These are phyloP conservation scores for Phengaris alcon DNA, from an alignment of 2,888 invertebrate species.

Conservation along the genomic window DNA sequence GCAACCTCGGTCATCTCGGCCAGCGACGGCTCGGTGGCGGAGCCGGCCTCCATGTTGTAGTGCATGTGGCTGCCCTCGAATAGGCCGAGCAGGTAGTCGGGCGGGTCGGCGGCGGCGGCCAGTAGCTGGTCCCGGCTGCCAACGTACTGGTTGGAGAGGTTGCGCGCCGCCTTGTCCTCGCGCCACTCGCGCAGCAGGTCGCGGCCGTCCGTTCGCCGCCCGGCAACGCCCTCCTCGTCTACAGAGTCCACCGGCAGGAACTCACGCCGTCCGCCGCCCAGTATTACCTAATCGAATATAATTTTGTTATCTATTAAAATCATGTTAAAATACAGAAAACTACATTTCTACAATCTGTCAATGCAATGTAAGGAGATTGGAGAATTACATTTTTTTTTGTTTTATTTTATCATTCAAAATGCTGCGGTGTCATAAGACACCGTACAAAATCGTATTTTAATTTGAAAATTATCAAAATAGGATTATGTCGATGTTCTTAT, in stretches of 20 bases:
- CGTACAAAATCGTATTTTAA: not conserved
- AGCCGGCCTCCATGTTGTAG: slow-evolving; percentile 81
- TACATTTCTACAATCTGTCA: too few relatives aligned
- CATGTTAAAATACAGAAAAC: too few relatives aligned
- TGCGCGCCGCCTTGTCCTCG: slow-evolving; percentile 56
- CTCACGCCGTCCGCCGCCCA: slow-evolving; percentile 85
- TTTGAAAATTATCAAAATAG: not conserved
- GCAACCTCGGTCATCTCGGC: slow-evolving; percentile 68
- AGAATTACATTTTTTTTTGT: too few relatives aligned
- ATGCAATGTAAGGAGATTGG: too few relatives aligned
- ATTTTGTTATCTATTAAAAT: too few relatives aligned
- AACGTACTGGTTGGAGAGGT: slow-evolving; percentile 68
- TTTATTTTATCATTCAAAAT: too few relatives aligned
- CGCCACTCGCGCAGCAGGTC: slow-evolving; percentile 85
- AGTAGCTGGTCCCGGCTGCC: slow-evolving; percentile 80
- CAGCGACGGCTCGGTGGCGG: slow-evolving; percentile 52
- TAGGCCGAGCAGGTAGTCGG: slow-evolving; percentile 82
- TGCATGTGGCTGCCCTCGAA: slow-evolving; percentile 81
- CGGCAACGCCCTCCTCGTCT: slow-evolving; percentile 72
- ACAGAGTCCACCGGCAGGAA: slow-evolving; percentile 77
- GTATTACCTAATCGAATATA: slow-evolving; percentile 70
- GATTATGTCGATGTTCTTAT: not conserved
- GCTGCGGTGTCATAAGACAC: not conserved
- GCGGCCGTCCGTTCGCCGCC: slow-evolving; percentile 77
- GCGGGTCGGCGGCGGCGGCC: slow-evolving; percentile 55